A percentile compares a stretch with the other conserved stretches of the same genome.
Evolutionary conservation across 2,888 invertebrate genomes (phyloP).

Genomic region (Melipona bicolor): DNA sequence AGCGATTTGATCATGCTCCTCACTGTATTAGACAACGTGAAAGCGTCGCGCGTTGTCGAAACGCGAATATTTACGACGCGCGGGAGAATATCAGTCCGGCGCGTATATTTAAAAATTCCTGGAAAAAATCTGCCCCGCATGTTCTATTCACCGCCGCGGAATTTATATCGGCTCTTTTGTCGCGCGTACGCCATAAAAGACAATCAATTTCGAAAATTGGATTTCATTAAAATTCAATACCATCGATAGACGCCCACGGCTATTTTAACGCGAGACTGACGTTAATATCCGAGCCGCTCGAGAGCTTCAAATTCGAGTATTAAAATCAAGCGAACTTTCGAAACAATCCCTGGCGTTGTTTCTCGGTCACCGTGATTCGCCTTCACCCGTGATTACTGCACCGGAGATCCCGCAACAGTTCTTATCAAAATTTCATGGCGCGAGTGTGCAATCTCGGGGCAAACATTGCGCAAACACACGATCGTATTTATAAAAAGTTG

Average conservation of each 20-base stretch:
- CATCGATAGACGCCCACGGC: slow-evolving; percentile 8
- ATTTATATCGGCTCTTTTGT: slow-evolving; percentile 38
- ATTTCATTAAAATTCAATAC: no score
- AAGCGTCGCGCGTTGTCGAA: slow-evolving; percentile 33
- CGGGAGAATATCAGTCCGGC: slow-evolving; percentile 8
- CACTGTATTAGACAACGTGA: slow-evolving; percentile 14
- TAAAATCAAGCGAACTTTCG: background rate
- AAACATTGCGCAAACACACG: no score
- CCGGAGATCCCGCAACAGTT: no score
- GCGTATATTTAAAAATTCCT: slow-evolving; percentile 33
- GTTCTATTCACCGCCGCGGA: slow-evolving; percentile 17
- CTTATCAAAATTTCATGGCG: no score
- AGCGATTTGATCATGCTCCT: no score
- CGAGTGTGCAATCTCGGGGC: no score
- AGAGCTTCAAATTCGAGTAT: background rate
- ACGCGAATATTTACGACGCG: slow-evolving; percentile 37
- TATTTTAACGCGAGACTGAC: background rate
- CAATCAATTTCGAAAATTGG: slow-evolving; percentile 33
- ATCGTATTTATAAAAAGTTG: background rate
- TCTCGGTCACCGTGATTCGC: no score
- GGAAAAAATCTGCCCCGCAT: slow-evolving; percentile 8
- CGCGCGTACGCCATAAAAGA: background rate
- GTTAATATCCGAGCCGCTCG: background rate
- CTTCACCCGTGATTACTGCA: no score
- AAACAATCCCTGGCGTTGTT: background rate